phyloP scores from a whole-genome alignment of 2,113 vertebrate genomes.

The Zosterops hypoxanthus region DNA sequence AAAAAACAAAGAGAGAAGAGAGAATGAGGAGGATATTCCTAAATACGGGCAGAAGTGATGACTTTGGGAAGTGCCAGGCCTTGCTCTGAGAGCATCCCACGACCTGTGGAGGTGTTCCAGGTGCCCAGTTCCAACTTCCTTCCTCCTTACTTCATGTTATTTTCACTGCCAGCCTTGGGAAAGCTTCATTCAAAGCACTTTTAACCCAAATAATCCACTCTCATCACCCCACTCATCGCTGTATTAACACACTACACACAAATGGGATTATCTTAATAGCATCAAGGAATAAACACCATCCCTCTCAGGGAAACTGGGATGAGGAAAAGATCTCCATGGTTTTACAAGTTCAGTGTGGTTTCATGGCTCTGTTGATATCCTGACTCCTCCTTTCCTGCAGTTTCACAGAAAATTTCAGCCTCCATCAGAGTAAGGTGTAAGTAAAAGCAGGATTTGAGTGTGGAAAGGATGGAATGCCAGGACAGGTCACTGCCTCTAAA shows the following conservation, averaged over 20 bases:
- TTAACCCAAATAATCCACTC: neutral
- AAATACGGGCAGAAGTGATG: rapidly evolving
- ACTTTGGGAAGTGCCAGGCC: neutral
- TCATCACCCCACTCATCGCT: rapidly evolving
- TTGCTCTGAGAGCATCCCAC: neutral
- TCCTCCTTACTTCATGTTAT: rapidly evolving
- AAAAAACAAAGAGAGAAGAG: constrained; percentile 39
- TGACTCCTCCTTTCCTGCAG: neutral
- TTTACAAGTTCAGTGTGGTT: neutral
- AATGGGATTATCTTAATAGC: neutral
- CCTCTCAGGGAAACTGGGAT: rapidly evolving
- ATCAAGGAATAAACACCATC: neutral
- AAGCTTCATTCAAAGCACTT: neutral
- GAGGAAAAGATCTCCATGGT: neutral
- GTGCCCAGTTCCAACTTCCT: neutral
- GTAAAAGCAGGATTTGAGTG: neutral
- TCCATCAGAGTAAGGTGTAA: neutral
- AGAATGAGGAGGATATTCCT: neutral
- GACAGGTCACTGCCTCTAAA: neutral
- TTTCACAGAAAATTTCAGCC: neutral
- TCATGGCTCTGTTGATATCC: neutral
- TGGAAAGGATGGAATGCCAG: neutral
- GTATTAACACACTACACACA: neutral
- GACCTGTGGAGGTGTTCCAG: neutral
- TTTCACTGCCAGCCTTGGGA: neutral